A percentile compares a stretch with the other conserved stretches of the same genome.
Evolutionary conservation across 2,888 invertebrate genomes (phyloP).

Genomic region (Rutpela maculata): DNA sequence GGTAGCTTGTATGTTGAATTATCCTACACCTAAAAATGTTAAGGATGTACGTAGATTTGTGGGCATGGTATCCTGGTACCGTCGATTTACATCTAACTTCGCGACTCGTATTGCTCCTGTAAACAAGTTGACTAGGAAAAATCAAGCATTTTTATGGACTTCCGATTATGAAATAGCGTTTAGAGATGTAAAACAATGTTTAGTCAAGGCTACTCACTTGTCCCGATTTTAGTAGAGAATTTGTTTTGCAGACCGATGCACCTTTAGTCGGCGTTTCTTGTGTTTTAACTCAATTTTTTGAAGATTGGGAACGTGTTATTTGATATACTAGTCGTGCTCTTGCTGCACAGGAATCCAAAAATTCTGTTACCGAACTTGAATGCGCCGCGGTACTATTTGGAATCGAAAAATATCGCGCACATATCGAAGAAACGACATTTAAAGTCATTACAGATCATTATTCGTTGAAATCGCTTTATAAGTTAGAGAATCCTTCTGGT

Average conservation of each 20-base stretch:
- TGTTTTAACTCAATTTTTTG: neutral
- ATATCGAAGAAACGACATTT: conserved; percentile 51
- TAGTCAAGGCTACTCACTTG: too few relatives aligned
- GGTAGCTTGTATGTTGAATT: too few relatives aligned
- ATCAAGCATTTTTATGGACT: too few relatives aligned
- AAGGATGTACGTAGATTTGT: too few relatives aligned
- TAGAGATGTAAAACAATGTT: too few relatives aligned
- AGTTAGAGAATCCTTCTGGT: conserved; percentile 34
- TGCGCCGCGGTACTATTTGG: conserved; percentile 56
- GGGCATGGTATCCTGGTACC: too few relatives aligned
- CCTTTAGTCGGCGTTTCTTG: conserved; percentile 8
- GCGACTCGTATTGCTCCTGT: too few relatives aligned
- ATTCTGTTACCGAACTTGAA: conserved; percentile 50
- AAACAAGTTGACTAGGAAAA: too few relatives aligned
- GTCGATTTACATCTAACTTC: too few relatives aligned
- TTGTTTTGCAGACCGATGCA: conserved; percentile 22
- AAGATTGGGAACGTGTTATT: conserved; percentile 36
- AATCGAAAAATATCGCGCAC: conserved; percentile 50
- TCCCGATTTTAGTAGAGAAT: conserved; percentile 11
- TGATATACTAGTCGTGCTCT: conserved; percentile 44
- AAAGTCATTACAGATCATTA: conserved; percentile 52
- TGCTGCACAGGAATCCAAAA: conserved; percentile 46
- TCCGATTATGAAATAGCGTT: too few relatives aligned
- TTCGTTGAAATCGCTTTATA: conserved; percentile 18
- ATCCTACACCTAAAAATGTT: too few relatives aligned